Conservation (phyloP, 1,140 invertebrate species). For the Asobara japonica region DNA sequence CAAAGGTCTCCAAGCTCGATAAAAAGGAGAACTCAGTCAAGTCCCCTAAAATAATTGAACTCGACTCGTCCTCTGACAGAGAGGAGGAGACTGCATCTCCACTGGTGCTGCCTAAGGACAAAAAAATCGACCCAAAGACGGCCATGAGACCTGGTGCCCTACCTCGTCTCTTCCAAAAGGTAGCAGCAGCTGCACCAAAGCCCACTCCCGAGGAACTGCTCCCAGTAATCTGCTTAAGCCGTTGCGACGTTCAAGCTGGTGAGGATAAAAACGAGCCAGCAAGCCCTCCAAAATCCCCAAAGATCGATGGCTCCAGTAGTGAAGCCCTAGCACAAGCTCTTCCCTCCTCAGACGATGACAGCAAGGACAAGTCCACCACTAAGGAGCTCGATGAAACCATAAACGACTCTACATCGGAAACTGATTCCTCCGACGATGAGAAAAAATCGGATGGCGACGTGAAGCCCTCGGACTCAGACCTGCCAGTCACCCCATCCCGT, state of each 20-base stretch:
- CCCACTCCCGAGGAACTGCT: neutral
- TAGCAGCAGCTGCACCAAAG: neutral
- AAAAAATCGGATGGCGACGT: conserved; percentile 37
- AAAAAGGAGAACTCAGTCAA: conserved; percentile 47
- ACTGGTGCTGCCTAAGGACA: conserved; percentile 16
- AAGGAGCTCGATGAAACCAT: neutral
- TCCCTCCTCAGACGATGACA: conserved; percentile 17
- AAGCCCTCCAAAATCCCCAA: neutral
- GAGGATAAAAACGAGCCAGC: neutral
- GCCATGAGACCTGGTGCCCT: conserved; percentile 44
- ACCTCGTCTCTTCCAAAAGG: conserved; percentile 52
- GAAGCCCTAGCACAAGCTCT: neutral
- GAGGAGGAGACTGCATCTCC: neutral
- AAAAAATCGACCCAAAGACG: conserved; percentile 43
- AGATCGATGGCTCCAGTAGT: conserved; percentile 6
- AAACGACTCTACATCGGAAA: conserved; percentile 26
- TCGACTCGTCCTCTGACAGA: neutral
- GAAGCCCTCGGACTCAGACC: conserved; percentile 22
- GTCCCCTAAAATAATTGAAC: neutral
- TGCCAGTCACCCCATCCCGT: conserved; percentile 37
- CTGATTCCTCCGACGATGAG: conserved; percentile 34
- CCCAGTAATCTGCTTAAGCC: neutral
- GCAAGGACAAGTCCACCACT: conserved; percentile 22
- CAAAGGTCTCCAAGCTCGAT: conserved; percentile 54
- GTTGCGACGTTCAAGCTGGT: neutral